Base-by-base conservation (phyloP, 2,888 invertebrate genomes). In the Sabatieria punctata region DNA sequence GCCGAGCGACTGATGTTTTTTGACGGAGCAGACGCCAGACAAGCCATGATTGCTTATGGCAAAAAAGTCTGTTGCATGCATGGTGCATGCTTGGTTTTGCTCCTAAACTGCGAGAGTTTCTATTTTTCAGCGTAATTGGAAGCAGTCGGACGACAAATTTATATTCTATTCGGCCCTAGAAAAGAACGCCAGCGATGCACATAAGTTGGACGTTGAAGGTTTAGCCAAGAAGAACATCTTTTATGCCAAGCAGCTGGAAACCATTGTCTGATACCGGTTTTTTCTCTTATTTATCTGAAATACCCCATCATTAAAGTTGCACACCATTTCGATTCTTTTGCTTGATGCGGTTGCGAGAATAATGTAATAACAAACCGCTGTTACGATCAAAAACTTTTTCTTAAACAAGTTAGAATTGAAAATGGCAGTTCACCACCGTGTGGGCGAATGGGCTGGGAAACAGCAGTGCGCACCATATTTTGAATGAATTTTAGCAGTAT, bases 201-300 rank as follows among this genome's bases (percentile, higher is more conserved):
- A 80, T 59, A 82, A 1, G 52, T 77, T 97, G 55, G 91, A 93
- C 0, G 86, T 93, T 6, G 74, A 77, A 26, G 83, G 89, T 62
- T 73, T 97, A 27, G 89, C 91, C 0, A 80, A 84, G 61, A 86
- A 93, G 68, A 84, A 86, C 19, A 82, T 97, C 57, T 86, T 85
- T 65, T 97, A 97, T 69, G 97, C 95, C 2, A 78, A 83, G 63
- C 93, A 97, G 73, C 75, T 97, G 56, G 95, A 97, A 73, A 95
- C 91, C 89, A 97, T 97, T 73, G 93, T 97, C 51, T 95, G n/a
- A n/a, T n/a, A n/a, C n/a, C n/a, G n/a, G n/a, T n/a, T n/a, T n/a
- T n/a, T n/a, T n/a, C n/a, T n/a, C n/a, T n/a, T n/a, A n/a, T n/a
- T n/a, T n/a, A n/a, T n/a, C n/a, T n/a, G n/a, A n/a, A n/a, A n/a